These are phyloP conservation scores for Erythrolamprus reginae DNA, from an alignment of 2,113 vertebrate genomes.

Conservation along the genomic window DNA sequence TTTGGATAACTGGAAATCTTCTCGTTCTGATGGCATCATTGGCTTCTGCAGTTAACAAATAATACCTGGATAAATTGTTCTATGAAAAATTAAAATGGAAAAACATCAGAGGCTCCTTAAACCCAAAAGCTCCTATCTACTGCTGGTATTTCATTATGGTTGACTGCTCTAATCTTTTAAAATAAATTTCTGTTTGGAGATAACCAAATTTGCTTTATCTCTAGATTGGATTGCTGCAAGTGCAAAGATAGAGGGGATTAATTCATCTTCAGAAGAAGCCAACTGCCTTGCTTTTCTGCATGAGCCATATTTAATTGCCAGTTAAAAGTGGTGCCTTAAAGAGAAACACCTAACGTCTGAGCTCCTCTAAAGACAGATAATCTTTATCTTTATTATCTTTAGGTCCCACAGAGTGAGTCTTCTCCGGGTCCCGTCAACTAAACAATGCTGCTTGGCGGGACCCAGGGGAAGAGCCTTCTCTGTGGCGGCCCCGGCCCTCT, in stretches of 20 bases:
- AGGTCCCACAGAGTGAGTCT: no score
- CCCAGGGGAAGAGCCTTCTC: no score
- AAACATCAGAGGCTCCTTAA: no score
- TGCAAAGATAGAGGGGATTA: background rate
- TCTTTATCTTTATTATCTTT: background rate
- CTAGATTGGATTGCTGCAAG: background rate
- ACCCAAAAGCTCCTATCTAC: background rate
- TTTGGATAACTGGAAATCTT: background rate
- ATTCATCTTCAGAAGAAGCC: background rate
- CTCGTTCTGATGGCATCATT: background rate
- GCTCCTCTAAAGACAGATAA: no score
- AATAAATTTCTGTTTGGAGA: background rate
- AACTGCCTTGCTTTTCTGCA: background rate
- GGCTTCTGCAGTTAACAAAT: background rate
- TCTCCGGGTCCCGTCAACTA: no score
- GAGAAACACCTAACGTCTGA: background rate
- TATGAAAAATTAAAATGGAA: background rate
- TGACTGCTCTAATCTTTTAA: background rate
- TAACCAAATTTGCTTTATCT: background rate
- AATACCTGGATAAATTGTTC: background rate
- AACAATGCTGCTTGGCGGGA: no score
- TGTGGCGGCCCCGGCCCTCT: no score
- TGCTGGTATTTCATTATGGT: background rate
- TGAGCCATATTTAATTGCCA: background rate
- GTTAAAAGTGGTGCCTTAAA: background rate